Evolutionary conservation across 2,113 vertebrate species (phyloP), one percentile per base, ranked within the genome.

Genomic region (Ursus arctos): DNA sequence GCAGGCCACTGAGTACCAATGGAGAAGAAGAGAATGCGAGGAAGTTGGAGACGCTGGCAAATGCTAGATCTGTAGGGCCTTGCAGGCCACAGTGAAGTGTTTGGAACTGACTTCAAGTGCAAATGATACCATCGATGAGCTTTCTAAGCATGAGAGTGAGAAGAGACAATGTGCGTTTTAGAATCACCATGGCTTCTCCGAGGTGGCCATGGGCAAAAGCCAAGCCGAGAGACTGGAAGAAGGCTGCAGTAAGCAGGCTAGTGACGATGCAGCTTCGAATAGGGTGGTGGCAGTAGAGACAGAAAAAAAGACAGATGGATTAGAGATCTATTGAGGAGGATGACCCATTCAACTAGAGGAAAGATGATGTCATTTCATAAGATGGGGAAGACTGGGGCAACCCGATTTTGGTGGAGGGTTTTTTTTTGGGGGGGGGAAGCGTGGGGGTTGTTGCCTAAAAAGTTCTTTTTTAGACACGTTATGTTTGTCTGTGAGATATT

Each of bases 321-420:
- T 83, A 76, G 47, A 67, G 36, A 31, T 65, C 40, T 19, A 67
- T 43, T 57, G 16, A 95, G 51, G n/a, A 65, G 67, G 80, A 76
- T 57, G 79, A 67, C 22, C 40, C 57, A 69, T 33, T 59, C 51
- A 84, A 43, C 40, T 43, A 31, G 40, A 57, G 65, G n/a, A 72
- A 83, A 83, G 61, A 83, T 57, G 72, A 63, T 55, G 53, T 71
- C 81, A 86, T 90, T 86, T 84, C 55, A 13, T 72, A 96, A 63
- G 26, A 47, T 77, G 43, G 43, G 63, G 85, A 88, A 86, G 47
- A 55, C 10, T 55, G 47, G 28, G 91, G 53, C n/a, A 80, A 43
- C 15, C 7, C 18, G 49, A 61, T 90, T 84, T 90, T 40, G 14
- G 43, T 77, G 24, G 49, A 82, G 31, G 49, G 67, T 74, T 36